Conservation (phyloP, 2,888 invertebrate genomes). For the Pachycephus smyrnensis region DNA sequence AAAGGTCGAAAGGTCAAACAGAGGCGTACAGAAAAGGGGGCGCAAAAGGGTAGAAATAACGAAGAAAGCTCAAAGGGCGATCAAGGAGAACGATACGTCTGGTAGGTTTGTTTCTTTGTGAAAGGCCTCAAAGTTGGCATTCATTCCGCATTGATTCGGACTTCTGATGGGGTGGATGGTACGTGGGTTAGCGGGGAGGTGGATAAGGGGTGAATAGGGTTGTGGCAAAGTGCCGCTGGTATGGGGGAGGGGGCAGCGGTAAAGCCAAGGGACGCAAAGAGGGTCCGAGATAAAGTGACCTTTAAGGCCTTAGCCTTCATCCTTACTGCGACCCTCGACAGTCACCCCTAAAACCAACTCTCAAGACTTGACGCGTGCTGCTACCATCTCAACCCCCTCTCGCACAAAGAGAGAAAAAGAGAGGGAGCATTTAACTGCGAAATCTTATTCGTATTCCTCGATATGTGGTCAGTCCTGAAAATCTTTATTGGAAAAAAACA, state of each 20-base stretch:
- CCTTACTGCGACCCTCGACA: slow-evolving; percentile 21
- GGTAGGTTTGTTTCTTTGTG: slow-evolving; percentile 18
- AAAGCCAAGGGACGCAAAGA: slow-evolving; percentile 9
- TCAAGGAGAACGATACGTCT: slow-evolving; percentile 14
- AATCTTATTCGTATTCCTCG: slow-evolving; percentile 9
- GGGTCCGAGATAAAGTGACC: slow-evolving; percentile 22
- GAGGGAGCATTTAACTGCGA: slow-evolving; percentile 12
- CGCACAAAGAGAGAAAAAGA: no score
- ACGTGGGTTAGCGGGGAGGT: neutral
- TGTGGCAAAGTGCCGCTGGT: neutral
- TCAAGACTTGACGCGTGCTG: slow-evolving; percentile 11
- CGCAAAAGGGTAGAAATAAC: slow-evolving; percentile 10
- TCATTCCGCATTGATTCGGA: slow-evolving; percentile 23
- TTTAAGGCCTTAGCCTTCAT: slow-evolving; percentile 19
- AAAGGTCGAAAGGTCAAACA: neutral
- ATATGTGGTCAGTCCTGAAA: slow-evolving; percentile 6
- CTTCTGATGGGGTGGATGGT: slow-evolving; percentile 11
- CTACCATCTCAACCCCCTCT: neutral
- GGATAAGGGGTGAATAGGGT: neutral
- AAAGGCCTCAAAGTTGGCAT: slow-evolving; percentile 20
- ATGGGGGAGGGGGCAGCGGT: neutral
- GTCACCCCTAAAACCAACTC: slow-evolving; percentile 16
- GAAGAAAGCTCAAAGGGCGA: neutral
- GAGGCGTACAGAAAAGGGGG: neutral
- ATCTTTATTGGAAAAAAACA: neutral